Base-by-base conservation (phyloP, 1,140 invertebrate species). In the Pseudomyrmex concolor region DNA sequence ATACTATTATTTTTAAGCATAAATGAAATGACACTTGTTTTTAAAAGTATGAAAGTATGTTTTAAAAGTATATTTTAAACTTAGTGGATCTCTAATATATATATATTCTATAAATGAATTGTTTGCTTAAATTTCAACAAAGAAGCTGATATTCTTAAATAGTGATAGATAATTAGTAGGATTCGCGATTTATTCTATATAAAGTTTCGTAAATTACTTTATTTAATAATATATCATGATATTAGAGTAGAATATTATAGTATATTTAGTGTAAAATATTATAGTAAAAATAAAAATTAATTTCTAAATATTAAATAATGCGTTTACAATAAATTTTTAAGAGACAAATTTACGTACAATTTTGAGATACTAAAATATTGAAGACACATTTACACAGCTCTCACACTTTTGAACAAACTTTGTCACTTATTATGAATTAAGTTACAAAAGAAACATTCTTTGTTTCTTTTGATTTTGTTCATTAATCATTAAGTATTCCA, bases 401-500 rank as follows among this genome's bases (percentile, higher is more conserved):
- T 74, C 22, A 10, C 13, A 34, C 66, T 76, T 13, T 48, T 22
- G 43, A 76, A 76, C 54, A 66, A 34, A 34, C 54, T 13, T 59
- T 22, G 25, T 19, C 43, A 66, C 54, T 77, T 51, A 17, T 10
- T 70, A 9, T 22, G 17, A 45, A 68, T 68, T 22, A 70, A 70
- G 12, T 78, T 55, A 59, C 43, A 78, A 70, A 68, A 13, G 43
- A 60, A 19, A 64, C 54, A 12, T 19, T 19, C 59, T 68, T 68
- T 59, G 43, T 59, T 34, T 12, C 15, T 2, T 48, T 2, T 48
- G 59, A 70, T 78, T 68, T 4, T n/a, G 48, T 34, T 59, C 54
- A 59, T 78, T 70, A 78, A 78, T 78, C 34, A 55, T 50, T 54
- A 51, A 15, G 25, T 15, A 12, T n/a, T 54, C 25, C 45, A 51